Evolutionary conservation across 2,113 vertebrate genomes (phyloP), one percentile per base, ranked within the genome.

Genomic region (Felis chaus): DNA sequence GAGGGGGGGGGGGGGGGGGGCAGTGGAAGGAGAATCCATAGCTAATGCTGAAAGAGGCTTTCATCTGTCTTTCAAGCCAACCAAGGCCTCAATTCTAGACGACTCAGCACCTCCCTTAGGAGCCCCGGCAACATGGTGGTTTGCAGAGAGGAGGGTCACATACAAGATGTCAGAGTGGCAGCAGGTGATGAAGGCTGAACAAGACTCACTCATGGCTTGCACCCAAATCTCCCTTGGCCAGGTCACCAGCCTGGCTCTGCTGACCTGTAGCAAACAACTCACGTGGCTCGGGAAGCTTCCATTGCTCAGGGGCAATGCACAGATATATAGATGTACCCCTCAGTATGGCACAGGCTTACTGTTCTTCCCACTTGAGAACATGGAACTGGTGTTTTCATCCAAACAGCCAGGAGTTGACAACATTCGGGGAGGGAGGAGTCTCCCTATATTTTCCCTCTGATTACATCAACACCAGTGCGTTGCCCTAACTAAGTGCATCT

Each of bases 301-400:
- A 27, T 33, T 21, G 45, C 87, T 36, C 33, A 4, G 10, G 21
- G 65, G 16, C 69, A 6, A 16, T 2, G 16, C 86, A 25, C 19
- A 57, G 29, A 41, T 4, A 39, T 0, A 39, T 0, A 86, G 27
- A 33, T 0, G 0, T 5, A 4, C 4, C 66, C 81, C 78, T 87
- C 69, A 3, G 18, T 2, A 3, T 21, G 16, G 25, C 74, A 18
- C 10, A 31, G 41, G 29, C 10, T 31, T 21, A 31, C 31, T 29
- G 0, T 36, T 63, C 45, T 83, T 41, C 76, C 66, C 36, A 29
- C 18, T 10, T 57, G 33, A 91, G 71, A 91, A 31, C n/a, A 11
- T 5, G 36, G 82, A 73, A 63, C 14, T 21, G 11, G 8, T 29
- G 21, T 90, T 89, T 63, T 65, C 25, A 48, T 21, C 33, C 33